Percentiles rank a stretch among this genome's conserved stretches.
Evolutionary conservation across 2,888 invertebrate genomes (phyloP).

Genomic region (Cerastis rubricosa): DNA sequence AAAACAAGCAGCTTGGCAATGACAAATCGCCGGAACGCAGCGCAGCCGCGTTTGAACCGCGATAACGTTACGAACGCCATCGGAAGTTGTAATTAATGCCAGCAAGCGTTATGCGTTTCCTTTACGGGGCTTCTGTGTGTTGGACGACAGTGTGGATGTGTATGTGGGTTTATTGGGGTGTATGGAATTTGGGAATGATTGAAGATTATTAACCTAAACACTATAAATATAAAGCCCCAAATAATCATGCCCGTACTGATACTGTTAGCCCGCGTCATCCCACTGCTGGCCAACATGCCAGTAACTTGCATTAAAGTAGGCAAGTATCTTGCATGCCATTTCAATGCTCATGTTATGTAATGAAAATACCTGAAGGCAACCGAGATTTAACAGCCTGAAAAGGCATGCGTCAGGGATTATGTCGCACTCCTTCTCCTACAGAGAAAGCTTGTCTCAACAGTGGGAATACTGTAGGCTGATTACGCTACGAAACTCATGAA

Average conservation of each 20-base stretch:
- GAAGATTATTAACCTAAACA: not conserved
- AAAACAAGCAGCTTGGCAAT: constrained; percentile 70
- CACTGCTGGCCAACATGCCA: not conserved
- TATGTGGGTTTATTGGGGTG: not conserved
- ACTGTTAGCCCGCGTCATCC: too few relatives aligned
- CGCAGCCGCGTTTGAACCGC: constrained; percentile 65
- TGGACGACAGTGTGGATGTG: not conserved
- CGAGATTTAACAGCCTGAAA: not conserved
- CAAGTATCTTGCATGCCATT: not conserved
- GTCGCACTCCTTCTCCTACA: not conserved
- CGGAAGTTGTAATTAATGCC: constrained; percentile 84
- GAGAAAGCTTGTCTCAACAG: not conserved
- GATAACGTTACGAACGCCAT: constrained; percentile 77
- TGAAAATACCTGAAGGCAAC: not conserved
- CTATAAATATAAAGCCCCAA: not conserved
- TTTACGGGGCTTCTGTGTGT: constrained; percentile 64
- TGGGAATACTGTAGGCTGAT: not conserved
- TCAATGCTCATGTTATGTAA: not conserved
- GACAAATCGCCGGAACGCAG: constrained; percentile 70
- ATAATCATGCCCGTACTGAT: not conserved
- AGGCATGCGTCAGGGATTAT: not conserved
- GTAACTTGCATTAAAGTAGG: not conserved
- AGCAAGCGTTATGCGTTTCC: constrained; percentile 80
- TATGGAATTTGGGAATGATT: not conserved
- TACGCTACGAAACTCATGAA: not conserved